Evolutionary conservation across 30 jellyfish, hydroid and myxozoan species (phyloP).

Genomic region (Calvadosia cruxmelitensis): DNA sequence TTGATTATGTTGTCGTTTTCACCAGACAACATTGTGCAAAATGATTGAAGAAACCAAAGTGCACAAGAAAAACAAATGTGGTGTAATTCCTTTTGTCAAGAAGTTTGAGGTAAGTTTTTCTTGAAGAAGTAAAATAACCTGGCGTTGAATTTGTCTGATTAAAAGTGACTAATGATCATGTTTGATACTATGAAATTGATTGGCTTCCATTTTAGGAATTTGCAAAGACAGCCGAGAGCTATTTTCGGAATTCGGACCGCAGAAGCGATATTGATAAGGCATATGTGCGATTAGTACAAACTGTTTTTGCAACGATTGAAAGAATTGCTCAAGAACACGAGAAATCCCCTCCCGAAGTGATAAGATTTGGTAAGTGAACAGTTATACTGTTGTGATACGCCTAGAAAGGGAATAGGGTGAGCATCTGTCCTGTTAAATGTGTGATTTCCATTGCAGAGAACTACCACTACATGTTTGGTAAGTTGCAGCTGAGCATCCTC

Average conservation of each 20-base stretch:
- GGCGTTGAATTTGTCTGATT: neutral
- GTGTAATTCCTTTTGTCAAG: conserved; percentile 65
- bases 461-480: conserved; percentile 76
- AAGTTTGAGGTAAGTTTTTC: conserved; percentile 65
- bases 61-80: conserved; percentile 67
- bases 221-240: conserved; percentile 60
- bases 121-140: neutral
- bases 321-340: conserved; percentile 76
- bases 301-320: conserved; percentile 56
- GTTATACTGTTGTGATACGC: neutral
- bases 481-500: too few species aligned
- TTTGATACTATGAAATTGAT: neutral
- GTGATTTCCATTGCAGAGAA: conserved; percentile 46
- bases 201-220: conserved; percentile 35
- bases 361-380: conserved; percentile 65
- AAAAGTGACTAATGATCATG: neutral
- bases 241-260: conserved; percentile 79
- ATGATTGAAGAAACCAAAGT: conserved; percentile 48
- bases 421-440: neutral
- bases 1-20: neutral
- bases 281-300: conserved; percentile 54
- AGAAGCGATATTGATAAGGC: conserved; percentile 92
- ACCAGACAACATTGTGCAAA: conserved; percentile 54
- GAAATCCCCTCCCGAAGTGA: conserved; percentile 81
- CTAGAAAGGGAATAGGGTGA: neutral